phyloP scores from a whole-genome alignment of 1,140 invertebrate species.

The Amyelois transitella region DNA sequence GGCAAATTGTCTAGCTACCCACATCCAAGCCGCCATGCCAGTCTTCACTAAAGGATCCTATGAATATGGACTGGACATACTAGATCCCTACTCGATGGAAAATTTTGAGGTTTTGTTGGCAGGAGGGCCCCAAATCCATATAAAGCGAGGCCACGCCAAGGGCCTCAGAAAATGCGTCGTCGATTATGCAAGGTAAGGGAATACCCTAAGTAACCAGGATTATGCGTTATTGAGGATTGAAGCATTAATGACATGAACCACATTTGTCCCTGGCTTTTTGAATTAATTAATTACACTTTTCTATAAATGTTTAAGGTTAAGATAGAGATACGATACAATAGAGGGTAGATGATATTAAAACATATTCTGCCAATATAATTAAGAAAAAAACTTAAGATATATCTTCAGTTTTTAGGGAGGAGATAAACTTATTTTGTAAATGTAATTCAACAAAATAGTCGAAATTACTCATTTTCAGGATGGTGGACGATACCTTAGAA shows the following conservation, averaged over 20 bases:
- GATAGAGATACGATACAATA: too few species aligned
- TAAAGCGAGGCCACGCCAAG: constrained; percentile 24
- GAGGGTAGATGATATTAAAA: too few species aligned
- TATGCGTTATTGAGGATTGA: too few species aligned
- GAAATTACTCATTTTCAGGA: constrained; percentile 13
- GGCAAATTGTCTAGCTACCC: constrained; percentile 24
- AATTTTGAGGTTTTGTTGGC: constrained; percentile 27
- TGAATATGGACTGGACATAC: constrained; percentile 20
- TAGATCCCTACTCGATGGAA: constrained; percentile 33
- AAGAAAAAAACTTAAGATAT: too few species aligned
- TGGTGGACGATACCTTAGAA: constrained; percentile 20
- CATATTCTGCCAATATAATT: too few species aligned
- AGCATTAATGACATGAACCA: too few species aligned
- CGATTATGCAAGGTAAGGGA: constrained; percentile 28
- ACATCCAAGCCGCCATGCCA: constrained; percentile 21
- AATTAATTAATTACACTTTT: too few species aligned
- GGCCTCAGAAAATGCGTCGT: constrained; percentile 30
- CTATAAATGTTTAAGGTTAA: too few species aligned
- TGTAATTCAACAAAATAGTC: neutral
- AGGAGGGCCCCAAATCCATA: constrained; percentile 25
- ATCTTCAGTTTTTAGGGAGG: too few species aligned
- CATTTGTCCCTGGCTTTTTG: too few species aligned
- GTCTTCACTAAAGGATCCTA: constrained; percentile 20
- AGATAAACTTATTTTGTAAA: too few species aligned
- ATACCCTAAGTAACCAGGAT: neutral